These are phyloP conservation scores for Ectemnius continuus DNA, from an alignment of 2,888 invertebrate species.

Conservation along the genomic window DNA sequence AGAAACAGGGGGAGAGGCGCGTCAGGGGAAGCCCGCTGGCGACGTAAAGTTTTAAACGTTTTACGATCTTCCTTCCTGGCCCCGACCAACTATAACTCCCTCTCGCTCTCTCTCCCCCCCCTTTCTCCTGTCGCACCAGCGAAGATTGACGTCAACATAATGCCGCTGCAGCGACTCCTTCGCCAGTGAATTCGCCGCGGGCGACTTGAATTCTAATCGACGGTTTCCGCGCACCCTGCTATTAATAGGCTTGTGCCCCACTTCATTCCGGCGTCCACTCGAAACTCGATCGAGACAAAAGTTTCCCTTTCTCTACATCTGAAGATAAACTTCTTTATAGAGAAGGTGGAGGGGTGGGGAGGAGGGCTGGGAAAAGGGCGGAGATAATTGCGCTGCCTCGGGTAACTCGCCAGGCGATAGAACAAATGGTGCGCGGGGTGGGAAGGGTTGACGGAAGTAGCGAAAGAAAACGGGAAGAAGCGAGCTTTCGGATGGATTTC, in stretches of 20 bases:
- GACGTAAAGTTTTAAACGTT: conserved; percentile 26
- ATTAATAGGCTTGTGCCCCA: too few relatives aligned
- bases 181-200: too few relatives aligned
- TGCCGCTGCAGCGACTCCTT: neutral
- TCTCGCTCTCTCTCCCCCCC: too few relatives aligned
- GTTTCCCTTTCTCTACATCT: too few relatives aligned
- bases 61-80: conserved; percentile 12
- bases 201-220: too few relatives aligned
- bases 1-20: neutral
- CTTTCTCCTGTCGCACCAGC: neutral
- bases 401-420: neutral
- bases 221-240: too few relatives aligned
- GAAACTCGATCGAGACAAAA: too few relatives aligned
- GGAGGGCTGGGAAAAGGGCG: neutral
- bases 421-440: neutral
- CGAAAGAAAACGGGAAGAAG: conserved; percentile 13
- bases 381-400: neutral
- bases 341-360: too few relatives aligned
- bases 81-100: too few relatives aligned
- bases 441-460: neutral
- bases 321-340: too few relatives aligned
- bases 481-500: neutral
- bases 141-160: conserved; percentile 10
- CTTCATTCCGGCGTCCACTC: too few relatives aligned
- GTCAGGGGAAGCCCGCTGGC: conserved; percentile 1